These are phyloP conservation scores for Caenorhabditis brenneri DNA, from an alignment of 1,140 invertebrate genomes.

Conservation along the genomic window DNA sequence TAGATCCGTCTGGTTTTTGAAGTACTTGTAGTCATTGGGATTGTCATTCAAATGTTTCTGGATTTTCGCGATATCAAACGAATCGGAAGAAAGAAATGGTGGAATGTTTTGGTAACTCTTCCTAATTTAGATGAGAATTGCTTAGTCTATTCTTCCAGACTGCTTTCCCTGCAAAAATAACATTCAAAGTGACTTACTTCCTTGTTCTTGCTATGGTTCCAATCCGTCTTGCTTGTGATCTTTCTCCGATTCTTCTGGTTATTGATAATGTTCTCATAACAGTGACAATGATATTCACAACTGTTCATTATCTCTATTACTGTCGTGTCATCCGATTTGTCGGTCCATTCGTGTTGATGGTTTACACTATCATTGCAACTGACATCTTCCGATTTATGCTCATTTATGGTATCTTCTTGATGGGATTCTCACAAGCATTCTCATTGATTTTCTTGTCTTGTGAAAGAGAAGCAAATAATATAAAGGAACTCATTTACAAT, in stretches of 20 bases:
- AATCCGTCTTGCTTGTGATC: constrained; percentile 81
- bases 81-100: constrained; percentile 61
- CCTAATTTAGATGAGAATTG: background rate
- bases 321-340: constrained; percentile 95
- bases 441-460: constrained; percentile 88
- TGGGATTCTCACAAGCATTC: constrained; percentile 96
- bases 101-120: constrained; percentile 41
- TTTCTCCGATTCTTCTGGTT: constrained; percentile 68
- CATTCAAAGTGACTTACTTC: constrained; percentile 90
- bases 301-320: constrained; percentile 97
- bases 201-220: constrained; percentile 84
- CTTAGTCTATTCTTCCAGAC: constrained; percentile 75
- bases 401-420: constrained; percentile 93
- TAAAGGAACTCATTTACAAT: background rate
- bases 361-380: constrained; percentile 95
- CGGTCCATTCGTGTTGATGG: constrained; percentile 98
- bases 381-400: constrained; percentile 91
- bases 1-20: constrained; percentile 51
- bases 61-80: constrained; percentile 62
- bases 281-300: constrained; percentile 87
- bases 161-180: constrained; percentile 85
- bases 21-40: constrained; percentile 44
- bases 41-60: constrained; percentile 57
- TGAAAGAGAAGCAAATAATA: constrained; percentile 72
- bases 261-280: constrained; percentile 88